Evolutionary conservation across 2,113 vertebrate species (phyloP).

Genomic region (Todiramphus chloris): DNA sequence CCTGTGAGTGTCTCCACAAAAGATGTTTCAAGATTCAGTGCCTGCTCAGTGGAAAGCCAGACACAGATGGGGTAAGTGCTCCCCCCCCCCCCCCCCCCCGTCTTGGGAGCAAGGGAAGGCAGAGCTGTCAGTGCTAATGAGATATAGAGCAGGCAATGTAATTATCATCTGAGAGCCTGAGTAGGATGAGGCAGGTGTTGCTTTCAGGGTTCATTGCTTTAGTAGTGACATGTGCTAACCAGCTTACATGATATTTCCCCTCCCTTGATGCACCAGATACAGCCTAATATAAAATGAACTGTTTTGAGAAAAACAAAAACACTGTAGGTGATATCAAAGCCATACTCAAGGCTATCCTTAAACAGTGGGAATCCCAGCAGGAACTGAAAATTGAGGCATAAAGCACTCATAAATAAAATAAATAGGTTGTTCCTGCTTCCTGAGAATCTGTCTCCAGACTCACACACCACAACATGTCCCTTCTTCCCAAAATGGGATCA

Average conservation of each 20-base stretch:
- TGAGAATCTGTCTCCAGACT: not conserved
- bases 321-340: not conserved
- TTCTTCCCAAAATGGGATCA: not conserved
- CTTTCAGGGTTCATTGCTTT: not conserved
- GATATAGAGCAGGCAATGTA: not conserved
- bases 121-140: not conserved
- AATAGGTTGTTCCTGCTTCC: not conserved
- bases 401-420: not conserved
- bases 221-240: not conserved
- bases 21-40: not conserved
- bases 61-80: not conserved
- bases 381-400: not conserved
- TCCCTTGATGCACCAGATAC: not conserved
- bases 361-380: not conserved
- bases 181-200: constrained; percentile 13
- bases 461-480: not conserved
- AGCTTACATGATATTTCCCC: not conserved
- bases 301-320: not conserved
- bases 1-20: not conserved
- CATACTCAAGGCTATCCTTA: not conserved
- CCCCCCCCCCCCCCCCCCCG: not conserved
- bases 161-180: constrained; percentile 9
- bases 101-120: not conserved
- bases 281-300: not conserved
- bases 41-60: not conserved